A percentile compares a stretch with the other conserved stretches of the same genome.
phyloP scores from a whole-genome alignment of 1,140 invertebrate species.

The Formica exsecta region DNA sequence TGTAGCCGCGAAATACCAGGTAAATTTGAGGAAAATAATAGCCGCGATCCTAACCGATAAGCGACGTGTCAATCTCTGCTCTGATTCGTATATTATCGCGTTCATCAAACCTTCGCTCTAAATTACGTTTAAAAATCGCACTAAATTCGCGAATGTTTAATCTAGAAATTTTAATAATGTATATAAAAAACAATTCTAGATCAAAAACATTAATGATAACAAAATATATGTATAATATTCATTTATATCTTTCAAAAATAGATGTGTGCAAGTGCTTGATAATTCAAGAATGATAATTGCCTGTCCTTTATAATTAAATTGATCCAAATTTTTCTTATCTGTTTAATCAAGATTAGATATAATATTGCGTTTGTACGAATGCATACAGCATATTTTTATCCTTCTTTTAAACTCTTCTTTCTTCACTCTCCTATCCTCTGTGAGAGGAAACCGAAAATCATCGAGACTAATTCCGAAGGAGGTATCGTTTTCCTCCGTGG shows the following conservation, averaged over 20 bases:
- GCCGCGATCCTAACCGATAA: slow-evolving; percentile 2
- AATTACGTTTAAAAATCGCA: not conserved
- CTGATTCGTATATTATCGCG: not conserved
- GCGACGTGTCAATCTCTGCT: slow-evolving; percentile 1
- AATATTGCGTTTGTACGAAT: not conserved
- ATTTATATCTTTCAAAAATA: slow-evolving; percentile 1
- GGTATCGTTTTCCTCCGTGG: slow-evolving; percentile 29
- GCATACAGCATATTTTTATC: not conserved
- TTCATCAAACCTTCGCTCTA: not conserved
- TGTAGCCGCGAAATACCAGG: slow-evolving; percentile 58
- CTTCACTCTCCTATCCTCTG: not conserved
- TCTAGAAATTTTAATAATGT: not conserved
- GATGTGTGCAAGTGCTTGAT: not conserved
- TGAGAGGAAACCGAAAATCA: slow-evolving; percentile 51
- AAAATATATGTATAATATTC: not conserved
- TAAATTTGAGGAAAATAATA: slow-evolving; percentile 50
- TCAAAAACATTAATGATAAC: not conserved
- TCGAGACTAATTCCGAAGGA: slow-evolving; percentile 47
- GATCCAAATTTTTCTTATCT: not conserved
- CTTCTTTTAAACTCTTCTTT: not conserved
- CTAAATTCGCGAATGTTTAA: not conserved
- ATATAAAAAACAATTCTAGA: not conserved
- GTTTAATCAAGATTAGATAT: not conserved
- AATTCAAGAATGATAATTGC: not conserved
- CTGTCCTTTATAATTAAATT: not conserved